A percentile compares a stretch with the other conserved stretches of the same genome.
These are phyloP conservation scores for Neopipo cinnamomea DNA, from an alignment of 2,113 vertebrate species.

Conservation along the genomic window DNA sequence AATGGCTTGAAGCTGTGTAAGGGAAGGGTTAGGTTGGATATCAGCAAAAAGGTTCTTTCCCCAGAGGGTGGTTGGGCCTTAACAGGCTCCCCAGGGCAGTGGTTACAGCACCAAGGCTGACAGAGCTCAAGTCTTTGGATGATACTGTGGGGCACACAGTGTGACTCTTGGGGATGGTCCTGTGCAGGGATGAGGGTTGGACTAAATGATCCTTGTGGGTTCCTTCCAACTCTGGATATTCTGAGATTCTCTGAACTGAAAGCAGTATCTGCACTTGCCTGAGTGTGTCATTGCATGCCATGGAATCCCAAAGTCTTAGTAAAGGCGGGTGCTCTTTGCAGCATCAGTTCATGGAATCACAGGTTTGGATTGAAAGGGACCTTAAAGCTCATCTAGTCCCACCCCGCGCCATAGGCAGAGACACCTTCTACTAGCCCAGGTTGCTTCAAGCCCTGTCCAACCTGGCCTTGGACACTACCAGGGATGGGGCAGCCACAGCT, in stretches of 20 bases:
- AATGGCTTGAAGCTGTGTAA: background rate
- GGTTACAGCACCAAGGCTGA: background rate
- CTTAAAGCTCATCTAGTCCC: background rate
- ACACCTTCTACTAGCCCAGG: fast-evolving
- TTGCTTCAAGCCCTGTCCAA: fast-evolving
- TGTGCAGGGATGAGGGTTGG: background rate
- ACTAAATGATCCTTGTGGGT: background rate
- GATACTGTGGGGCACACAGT: background rate
- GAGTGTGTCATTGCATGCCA: background rate
- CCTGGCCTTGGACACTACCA: background rate
- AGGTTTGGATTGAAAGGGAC: background rate
- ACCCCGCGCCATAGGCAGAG: background rate
- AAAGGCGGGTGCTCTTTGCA: background rate
- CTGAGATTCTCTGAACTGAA: background rate
- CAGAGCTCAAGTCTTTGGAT: background rate
- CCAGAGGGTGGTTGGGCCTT: background rate
- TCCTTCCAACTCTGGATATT: background rate
- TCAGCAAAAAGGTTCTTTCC: background rate
- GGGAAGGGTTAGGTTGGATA: background rate
- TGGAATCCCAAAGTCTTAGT: background rate
- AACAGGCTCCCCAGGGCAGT: background rate
- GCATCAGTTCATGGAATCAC: background rate
- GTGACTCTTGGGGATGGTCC: background rate
- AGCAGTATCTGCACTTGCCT: background rate
- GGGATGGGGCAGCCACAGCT: background rate